These are phyloP conservation scores for Atlantisia rogersi DNA, from an alignment of 2,113 vertebrate genomes.

Conservation along the genomic window DNA sequence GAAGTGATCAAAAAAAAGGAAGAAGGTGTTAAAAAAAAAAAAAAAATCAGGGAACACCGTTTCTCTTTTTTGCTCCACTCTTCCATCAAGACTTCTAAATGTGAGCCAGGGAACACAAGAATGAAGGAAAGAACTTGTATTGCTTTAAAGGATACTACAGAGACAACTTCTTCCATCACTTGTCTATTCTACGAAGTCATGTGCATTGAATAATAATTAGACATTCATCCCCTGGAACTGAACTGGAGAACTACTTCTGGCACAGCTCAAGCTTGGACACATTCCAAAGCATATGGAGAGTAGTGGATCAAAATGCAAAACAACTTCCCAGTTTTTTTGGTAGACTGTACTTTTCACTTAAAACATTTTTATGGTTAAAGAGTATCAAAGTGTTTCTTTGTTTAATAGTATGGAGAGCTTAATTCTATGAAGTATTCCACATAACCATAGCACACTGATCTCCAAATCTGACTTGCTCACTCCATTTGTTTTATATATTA, in stretches of 20 bases:
- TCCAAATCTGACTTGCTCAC: neutral
- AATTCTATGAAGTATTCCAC: slow-evolving; percentile 1
- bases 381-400: neutral
- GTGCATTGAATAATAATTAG: slow-evolving; percentile 73
- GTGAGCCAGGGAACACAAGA: slow-evolving; percentile 31
- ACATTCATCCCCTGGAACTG: slow-evolving; percentile 69
- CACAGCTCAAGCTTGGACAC: slow-evolving; percentile 69
- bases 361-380: neutral
- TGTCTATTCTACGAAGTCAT: slow-evolving; percentile 55
- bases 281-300: slow-evolving; percentile 66
- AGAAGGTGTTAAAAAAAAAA: neutral
- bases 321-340: slow-evolving; percentile 31
- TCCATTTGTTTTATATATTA: neutral
- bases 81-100: neutral
- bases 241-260: slow-evolving; percentile 73
- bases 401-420: neutral
- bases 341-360: slow-evolving; percentile 33
- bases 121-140: slow-evolving; percentile 39
- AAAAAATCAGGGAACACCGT: neutral
- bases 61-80: neutral
- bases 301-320: slow-evolving; percentile 26
- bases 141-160: slow-evolving; percentile 32
- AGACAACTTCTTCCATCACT: slow-evolving; percentile 62
- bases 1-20: neutral
- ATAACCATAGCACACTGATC: neutral